Base-by-base conservation (phyloP, 1,140 invertebrate genomes). In the Lepidurus arcticus region DNA sequence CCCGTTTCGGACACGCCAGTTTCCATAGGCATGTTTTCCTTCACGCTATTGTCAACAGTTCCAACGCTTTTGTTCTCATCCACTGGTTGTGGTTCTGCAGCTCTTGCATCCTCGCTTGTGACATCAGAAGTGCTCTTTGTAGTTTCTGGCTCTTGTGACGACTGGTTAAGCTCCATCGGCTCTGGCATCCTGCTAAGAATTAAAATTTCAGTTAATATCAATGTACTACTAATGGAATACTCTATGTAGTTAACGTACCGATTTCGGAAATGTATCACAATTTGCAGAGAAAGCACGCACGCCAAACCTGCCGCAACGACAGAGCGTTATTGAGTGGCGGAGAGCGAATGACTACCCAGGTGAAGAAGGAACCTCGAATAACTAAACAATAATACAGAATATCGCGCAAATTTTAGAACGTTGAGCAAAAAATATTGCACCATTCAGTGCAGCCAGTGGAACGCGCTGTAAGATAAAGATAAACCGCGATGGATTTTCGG, bases 171-270 rank as follows among this genome's bases (percentile, higher is more conserved):
- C 53, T 65, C 53, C 53, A 65, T 65, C 6, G 53, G 53, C 21
- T 65, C 53, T 65, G 53, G 53, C 53, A 65, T 65, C 21, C 53
- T 65, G 53, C 21, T 13, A 65, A 21, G 53, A 65, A 65, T 65
- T 7, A 13, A 4, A 9, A 65, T 13, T 65, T 21, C 8, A 65
- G 13, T 65, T 65, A 65, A 0, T 65, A 65, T 13, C 4, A 9
- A 21, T 65, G 21, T 16, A 9, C n/a, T 3, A 65, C 13, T 65
- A 5, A 34, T 3, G 34, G 34, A 34, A 34, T 34, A 34, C 3
- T 34, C 34, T 4, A 34, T 34, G 26, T 34, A 34, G 26, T 34
- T 34, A 34, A 34, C 1, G 34, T 34, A 34, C 34, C 34, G 34
- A 34, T 34, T 34, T 34, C 0, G 34, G 34, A 34, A 34, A 34